phyloP scores from a whole-genome alignment of 2,888 invertebrate species.

The Drosophila falleni region DNA sequence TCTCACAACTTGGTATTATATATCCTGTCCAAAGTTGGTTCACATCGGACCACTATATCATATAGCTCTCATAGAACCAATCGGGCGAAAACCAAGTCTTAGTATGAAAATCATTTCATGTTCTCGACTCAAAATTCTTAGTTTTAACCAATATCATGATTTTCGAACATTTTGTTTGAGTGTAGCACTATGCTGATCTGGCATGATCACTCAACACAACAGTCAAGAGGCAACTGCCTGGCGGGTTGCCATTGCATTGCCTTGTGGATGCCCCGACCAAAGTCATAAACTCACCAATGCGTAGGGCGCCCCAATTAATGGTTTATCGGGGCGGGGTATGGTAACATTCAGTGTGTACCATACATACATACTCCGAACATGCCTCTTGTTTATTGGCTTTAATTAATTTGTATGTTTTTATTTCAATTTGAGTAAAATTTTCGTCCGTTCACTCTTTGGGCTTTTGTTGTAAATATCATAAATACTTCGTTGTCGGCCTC shows the following conservation, averaged over 20 bases:
- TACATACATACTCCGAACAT: neutral
- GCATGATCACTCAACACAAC: slow-evolving; percentile 68
- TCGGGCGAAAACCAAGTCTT: too few relatives aligned
- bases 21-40: too few relatives aligned
- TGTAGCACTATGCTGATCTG: slow-evolving; percentile 35
- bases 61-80: too few relatives aligned
- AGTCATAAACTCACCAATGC: slow-evolving; percentile 65
- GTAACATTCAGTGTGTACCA: too few relatives aligned
- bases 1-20: too few relatives aligned
- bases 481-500: slow-evolving; percentile 66
- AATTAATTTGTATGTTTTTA: slow-evolving; percentile 81
- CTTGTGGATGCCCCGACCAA: slow-evolving; percentile 29
- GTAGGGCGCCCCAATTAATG: slow-evolving; percentile 70
- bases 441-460: slow-evolving; percentile 31
- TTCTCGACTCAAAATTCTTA: too few relatives aligned
- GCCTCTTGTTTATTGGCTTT: slow-evolving; percentile 69
- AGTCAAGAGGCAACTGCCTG: slow-evolving; percentile 30
- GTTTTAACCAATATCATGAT: too few relatives aligned
- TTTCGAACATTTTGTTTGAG: too few relatives aligned
- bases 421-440: slow-evolving; percentile 71
- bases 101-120: too few relatives aligned
- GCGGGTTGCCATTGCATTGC: slow-evolving; percentile 32
- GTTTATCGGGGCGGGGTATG: slow-evolving; percentile 23
- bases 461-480: slow-evolving; percentile 76
- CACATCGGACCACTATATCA: too few relatives aligned